phyloP scores from a whole-genome alignment of 2,797 vertebrate species.

The Alca torda region DNA sequence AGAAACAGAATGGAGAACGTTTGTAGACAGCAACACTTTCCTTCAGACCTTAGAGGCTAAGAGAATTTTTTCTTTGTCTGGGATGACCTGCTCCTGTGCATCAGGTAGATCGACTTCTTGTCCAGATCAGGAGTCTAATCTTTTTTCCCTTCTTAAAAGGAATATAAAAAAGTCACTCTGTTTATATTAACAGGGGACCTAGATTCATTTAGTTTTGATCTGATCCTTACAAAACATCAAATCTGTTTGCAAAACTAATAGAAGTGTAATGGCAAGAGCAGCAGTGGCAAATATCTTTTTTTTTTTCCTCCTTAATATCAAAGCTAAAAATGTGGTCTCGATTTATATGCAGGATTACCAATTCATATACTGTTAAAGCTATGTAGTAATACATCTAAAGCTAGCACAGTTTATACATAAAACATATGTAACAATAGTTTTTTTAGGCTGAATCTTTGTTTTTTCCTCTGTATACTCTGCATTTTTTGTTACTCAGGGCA shows the following conservation, averaged over 20 bases:
- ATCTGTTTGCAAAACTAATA: background rate
- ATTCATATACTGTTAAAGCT: background rate
- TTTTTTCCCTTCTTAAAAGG: background rate
- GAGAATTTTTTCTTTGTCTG: background rate
- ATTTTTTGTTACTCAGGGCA: constrained; percentile 19
- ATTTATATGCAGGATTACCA: background rate
- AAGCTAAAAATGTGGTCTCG: background rate
- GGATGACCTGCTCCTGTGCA: background rate
- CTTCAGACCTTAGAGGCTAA: background rate
- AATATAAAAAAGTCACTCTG: background rate
- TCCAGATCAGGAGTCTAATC: background rate
- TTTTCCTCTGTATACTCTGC: background rate
- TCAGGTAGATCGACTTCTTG: background rate
- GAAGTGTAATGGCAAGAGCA: background rate
- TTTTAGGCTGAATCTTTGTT: background rate
- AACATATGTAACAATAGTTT: background rate
- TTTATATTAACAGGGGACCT: background rate
- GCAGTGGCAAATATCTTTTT: background rate
- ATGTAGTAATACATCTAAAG: background rate
- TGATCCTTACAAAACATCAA: background rate
- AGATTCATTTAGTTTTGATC: background rate
- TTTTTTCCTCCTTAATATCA: background rate
- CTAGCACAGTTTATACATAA: background rate
- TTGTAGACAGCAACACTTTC: background rate
- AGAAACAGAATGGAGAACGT: background rate